Conservation (phyloP, 1,140 invertebrate species). For the silkworm (Bombyx mori) region DNA sequence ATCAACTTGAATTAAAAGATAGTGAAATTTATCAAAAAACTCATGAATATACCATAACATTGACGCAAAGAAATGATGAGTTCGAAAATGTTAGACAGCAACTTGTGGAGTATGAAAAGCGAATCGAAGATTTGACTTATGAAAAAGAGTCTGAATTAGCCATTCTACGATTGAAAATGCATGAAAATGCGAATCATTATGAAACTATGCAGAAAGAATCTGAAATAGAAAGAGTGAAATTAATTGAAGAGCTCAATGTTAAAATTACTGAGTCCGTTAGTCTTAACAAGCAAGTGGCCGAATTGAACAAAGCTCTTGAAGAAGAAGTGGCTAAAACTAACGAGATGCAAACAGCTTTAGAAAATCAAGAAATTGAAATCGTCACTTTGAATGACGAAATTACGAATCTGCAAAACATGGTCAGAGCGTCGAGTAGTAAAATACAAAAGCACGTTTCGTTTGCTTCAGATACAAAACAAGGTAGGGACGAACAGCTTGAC, state of each 20-base stretch:
- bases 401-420: conserved; percentile 32
- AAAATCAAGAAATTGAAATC: conserved; percentile 78
- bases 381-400: conserved; percentile 74
- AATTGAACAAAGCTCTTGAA: conserved; percentile 68
- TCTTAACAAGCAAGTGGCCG: conserved; percentile 65
- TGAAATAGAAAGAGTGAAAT: conserved; percentile 38
- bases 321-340: conserved; percentile 66
- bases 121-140: conserved; percentile 58
- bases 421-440: conserved; percentile 73
- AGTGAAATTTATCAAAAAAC: conserved; percentile 59
- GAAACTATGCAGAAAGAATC: conserved; percentile 40
- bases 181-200: conserved; percentile 43
- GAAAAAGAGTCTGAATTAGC: conserved; percentile 70
- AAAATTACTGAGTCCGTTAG: conserved; percentile 67
- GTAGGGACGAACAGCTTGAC: conserved; percentile 20
- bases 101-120: conserved; percentile 60
- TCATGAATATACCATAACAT: conserved; percentile 39
- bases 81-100: conserved; percentile 60
- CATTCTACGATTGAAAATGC: conserved; percentile 58
- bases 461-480: conserved; percentile 44
- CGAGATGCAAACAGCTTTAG: conserved; percentile 72
- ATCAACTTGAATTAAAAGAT: conserved; percentile 49
- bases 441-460: conserved; percentile 70
- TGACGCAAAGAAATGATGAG: conserved; percentile 54
- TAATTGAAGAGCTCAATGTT: conserved; percentile 49